Base-by-base conservation (phyloP, 2,888 invertebrate species). In the Amiota communis region DNA sequence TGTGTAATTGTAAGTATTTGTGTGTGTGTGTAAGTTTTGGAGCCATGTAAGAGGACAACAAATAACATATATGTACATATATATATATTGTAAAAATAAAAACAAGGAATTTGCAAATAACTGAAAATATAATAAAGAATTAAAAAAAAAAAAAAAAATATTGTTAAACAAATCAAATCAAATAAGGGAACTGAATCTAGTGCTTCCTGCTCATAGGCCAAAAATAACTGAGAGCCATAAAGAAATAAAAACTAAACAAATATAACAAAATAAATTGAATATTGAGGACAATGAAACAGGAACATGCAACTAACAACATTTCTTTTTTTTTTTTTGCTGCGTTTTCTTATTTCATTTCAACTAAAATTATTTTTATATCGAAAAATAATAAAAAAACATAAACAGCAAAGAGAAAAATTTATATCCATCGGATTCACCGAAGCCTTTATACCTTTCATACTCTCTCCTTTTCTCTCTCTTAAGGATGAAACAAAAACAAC, bases 241-340 rank as follows among this genome's bases (percentile, higher is more conserved):
- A 75, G 71, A 70, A 20, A 69, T 49, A 73, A 20, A 46, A 36
- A 20, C 53, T 68, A 53, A 53, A 68, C 23, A 68, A 23, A 12
- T 46, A 70, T 17, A 46, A 36, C 36, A 36, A 36, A 70, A 56
- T 57, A 46, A 64, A 77, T 74, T 74, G 76, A 77, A 78, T 76
- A 78, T 77, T 79, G 78, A 76, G 79, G 77, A 81, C 79, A 79
- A 9, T 79, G 78, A 77, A 80, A 80, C 80, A 81, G 57, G 10
- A 10, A 8, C 59, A 20, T 59, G 59, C 59, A 59, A 20, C 20
- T 15, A 9, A 59, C 15, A 59, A 59, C 1, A 46, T 46, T 8
- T 56, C 48, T n/a, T 17, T 56, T 57, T n/a, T 17, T 11, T 8
- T 46, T 20, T 17, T 23, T n/a, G 69, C 36, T 56, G 47, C 57